Evolutionary conservation across 2,888 invertebrate genomes (phyloP), one percentile per base, ranked within the genome.

Genomic region (Tuberolachnus salignus): DNA sequence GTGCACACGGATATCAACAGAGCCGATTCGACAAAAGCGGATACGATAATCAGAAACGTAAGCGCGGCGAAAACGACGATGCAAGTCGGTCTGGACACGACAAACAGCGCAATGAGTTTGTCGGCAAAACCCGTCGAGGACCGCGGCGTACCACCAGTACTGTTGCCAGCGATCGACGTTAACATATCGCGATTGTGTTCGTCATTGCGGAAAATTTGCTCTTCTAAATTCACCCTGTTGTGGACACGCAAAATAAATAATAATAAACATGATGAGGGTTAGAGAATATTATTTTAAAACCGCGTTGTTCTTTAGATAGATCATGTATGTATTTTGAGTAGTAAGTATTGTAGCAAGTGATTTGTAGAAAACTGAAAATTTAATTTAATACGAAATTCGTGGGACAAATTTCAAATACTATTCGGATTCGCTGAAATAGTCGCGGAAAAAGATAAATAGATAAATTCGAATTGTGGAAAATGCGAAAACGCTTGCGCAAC

Each of bases 1-100:
- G 94, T 92, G 83, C 94, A 94, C 82, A 92, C 84, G 86, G 89
- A 89, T 84, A 92, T 93, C 86, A 92, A 92, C 1, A 90, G 86
- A 64, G 89, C 89, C 0, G 90, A 90, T n/a, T 92, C 87, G 8
- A 88, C 86, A 13, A 89, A 86, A 64, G 90, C 89, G 44, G 89
- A 84, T 59, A 86, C 84, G 6, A 89, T 87, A 1, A 89, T 86
- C 0, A 85, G 83, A 0, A 85, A 64, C 0, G 91, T 88, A 16
- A 92, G 85, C 19, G 83, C 86, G 10, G 87, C 88, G 83, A 92
- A 91, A 74, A 92, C 88, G 70, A 90, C 89, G 9, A 92, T 85
- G 83, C 82, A 83, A 49, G 55, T 66, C 14, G 80, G 42, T 10
- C 81, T 80, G 23, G 46, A 63, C n/a, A 34, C 6, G 34, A 80